Evolutionary conservation across 2,888 invertebrate genomes (phyloP).

Genomic region (Baronia brevicornis): DNA sequence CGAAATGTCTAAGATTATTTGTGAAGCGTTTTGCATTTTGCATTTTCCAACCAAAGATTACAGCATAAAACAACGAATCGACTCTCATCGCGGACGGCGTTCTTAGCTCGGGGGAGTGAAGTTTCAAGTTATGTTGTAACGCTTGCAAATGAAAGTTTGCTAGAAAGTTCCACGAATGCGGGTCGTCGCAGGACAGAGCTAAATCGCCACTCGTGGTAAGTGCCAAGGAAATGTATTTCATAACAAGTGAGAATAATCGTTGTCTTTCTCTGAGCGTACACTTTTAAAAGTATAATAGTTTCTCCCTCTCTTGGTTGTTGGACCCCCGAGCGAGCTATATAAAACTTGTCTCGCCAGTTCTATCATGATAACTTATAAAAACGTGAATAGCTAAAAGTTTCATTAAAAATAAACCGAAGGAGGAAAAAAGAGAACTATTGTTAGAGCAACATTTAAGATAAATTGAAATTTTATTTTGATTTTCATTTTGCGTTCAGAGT

Average conservation of each 20-base stretch:
- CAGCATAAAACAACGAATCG: slow-evolving; percentile 27
- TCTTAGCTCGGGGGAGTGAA: slow-evolving; percentile 33
- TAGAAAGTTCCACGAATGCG: slow-evolving; percentile 29
- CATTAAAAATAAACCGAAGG: slow-evolving; percentile 1
- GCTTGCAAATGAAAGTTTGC: slow-evolving; percentile 24
- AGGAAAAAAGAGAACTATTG: slow-evolving; percentile 1
- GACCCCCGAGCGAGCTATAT: slow-evolving; percentile 4
- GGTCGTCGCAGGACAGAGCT: slow-evolving; percentile 45
- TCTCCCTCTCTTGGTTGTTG: slow-evolving; percentile 18
- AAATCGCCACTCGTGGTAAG: slow-evolving; percentile 65
- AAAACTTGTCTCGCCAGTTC: slow-evolving; percentile 1
- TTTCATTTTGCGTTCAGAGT: no score
- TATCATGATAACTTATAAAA: slow-evolving; percentile 4
- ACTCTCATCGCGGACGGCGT: slow-evolving; percentile 20
- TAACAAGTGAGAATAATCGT: slow-evolving; percentile 69
- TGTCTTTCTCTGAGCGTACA: slow-evolving; percentile 40
- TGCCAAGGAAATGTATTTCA: slow-evolving; percentile 66
- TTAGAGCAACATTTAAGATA: background rate
- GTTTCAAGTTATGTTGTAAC: slow-evolving; percentile 42
- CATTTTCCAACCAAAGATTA: slow-evolving; percentile 46
- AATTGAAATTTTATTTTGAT: no score
- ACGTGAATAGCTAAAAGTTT: slow-evolving; percentile 26
- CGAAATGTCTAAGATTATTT: slow-evolving; percentile 45
- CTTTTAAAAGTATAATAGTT: slow-evolving; percentile 46
- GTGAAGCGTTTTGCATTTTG: slow-evolving; percentile 48